phyloP scores from a whole-genome alignment of 2,113 vertebrate genomes.

The Seriola aureovittata region DNA sequence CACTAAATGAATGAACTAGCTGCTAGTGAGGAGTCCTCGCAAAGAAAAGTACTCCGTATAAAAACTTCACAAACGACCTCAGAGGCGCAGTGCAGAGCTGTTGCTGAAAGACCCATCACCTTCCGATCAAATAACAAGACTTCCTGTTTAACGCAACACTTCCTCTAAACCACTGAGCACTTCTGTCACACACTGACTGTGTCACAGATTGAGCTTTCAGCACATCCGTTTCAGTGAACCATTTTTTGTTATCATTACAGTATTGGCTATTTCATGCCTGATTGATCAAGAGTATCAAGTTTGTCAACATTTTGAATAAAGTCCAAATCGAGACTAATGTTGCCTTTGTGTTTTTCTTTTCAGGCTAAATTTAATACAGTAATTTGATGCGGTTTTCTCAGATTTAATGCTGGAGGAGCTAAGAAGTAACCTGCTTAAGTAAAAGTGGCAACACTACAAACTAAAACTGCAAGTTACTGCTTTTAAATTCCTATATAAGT shows the following conservation, averaged over 20 bases:
- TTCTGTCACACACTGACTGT: constrained; percentile 18
- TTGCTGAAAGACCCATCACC: constrained; percentile 13
- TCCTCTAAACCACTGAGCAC: constrained; percentile 26
- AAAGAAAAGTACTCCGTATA: constrained; percentile 21
- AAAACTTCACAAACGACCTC: constrained; percentile 39
- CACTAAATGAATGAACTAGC: constrained; percentile 65
- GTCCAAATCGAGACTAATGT: constrained; percentile 62
- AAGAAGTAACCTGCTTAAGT: not conserved
- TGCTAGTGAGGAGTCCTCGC: constrained; percentile 57
- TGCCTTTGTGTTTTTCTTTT: constrained; percentile 8
- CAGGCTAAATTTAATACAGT: not conserved
- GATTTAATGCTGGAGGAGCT: not conserved
- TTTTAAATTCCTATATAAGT: too few species aligned
- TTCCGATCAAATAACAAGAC: constrained; percentile 24
- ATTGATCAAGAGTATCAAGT: constrained; percentile 77
- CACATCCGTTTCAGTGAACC: constrained; percentile 40
- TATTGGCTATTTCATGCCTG: constrained; percentile 76
- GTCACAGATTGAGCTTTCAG: constrained; percentile 40
- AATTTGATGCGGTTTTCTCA: not conserved
- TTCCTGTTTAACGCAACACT: constrained; percentile 47
- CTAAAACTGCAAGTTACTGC: too few species aligned
- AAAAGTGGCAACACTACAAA: too few species aligned
- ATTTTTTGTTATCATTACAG: constrained; percentile 71
- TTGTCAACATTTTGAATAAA: constrained; percentile 81
- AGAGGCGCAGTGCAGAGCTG: constrained; percentile 16